Conservation (phyloP, 2,113 vertebrate species). For the Hippocampus comes region DNA sequence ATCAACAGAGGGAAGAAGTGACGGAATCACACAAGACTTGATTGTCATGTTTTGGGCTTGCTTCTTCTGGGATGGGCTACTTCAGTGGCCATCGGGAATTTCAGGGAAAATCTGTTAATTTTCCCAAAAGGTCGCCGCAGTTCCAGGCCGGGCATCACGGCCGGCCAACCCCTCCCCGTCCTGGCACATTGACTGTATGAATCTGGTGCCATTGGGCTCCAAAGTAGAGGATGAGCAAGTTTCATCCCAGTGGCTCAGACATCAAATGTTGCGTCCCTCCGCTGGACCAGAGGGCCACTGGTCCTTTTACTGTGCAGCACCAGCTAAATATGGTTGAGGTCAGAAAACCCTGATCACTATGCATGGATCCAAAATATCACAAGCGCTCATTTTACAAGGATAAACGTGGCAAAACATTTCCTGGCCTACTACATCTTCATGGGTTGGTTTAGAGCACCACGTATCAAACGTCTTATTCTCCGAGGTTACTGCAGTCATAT, state of each 20-base stretch:
- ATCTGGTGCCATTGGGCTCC: constrained; percentile 26
- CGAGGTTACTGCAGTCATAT: background rate
- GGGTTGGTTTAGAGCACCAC: background rate
- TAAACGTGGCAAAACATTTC: constrained; percentile 52
- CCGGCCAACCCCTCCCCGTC: background rate
- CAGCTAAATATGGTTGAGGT: constrained; percentile 55
- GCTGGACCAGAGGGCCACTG: constrained; percentile 2
- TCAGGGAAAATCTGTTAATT: no score
- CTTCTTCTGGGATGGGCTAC: no score
- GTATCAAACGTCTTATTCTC: background rate
- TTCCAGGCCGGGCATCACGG: no score
- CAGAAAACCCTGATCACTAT: constrained; percentile 48
- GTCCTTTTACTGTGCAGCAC: constrained; percentile 28
- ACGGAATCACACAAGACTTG: no score
- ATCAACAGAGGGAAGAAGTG: no score
- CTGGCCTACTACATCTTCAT: constrained; percentile 6
- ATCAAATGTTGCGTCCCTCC: constrained; percentile 17
- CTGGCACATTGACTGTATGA: constrained; percentile 7
- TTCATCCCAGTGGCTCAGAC: constrained; percentile 1
- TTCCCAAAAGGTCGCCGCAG: no score
- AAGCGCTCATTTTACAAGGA: constrained; percentile 34
- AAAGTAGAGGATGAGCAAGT: constrained; percentile 13
- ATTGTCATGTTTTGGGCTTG: no score
- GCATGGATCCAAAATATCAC: constrained; percentile 50
- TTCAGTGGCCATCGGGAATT: no score